These are phyloP conservation scores for Perca schrenkii DNA, from an alignment of 2,113 vertebrate species.

Conservation along the genomic window DNA sequence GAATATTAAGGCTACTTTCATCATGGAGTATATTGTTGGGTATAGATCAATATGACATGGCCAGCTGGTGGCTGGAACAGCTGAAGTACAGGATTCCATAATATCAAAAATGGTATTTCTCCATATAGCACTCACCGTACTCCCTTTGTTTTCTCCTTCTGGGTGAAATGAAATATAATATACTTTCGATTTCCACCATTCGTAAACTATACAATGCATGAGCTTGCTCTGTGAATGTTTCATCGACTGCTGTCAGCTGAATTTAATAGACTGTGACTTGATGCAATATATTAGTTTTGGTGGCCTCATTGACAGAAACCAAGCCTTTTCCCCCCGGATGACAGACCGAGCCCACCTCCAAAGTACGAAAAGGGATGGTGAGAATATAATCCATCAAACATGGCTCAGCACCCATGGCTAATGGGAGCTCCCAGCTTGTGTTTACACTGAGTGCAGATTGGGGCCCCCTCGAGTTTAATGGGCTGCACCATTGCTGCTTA, in stretches of 20 bases:
- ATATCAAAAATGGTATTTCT: conserved; percentile 26
- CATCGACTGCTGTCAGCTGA: conserved; percentile 42
- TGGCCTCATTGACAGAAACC: conserved; percentile 32
- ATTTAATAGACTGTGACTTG: conserved; percentile 59
- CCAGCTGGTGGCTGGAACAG: conserved; percentile 19
- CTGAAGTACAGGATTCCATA: conserved; percentile 13
- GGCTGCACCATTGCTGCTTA: conserved; percentile 41
- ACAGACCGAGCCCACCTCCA: background rate
- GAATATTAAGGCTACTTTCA: conserved; percentile 42
- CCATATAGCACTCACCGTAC: background rate
- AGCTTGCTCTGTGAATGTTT: conserved; percentile 31
- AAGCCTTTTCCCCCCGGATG: background rate
- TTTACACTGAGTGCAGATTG: conserved; percentile 66
- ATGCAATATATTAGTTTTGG: conserved; percentile 55
- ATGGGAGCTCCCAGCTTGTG: conserved; percentile 64
- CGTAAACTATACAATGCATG: conserved; percentile 17
- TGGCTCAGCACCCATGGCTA: conserved; percentile 57
- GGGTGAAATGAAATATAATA: conserved; percentile 39
- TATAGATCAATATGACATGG: conserved; percentile 58
- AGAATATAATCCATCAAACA: conserved; percentile 60
- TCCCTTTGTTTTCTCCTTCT: conserved; percentile 36
- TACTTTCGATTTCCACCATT: conserved; percentile 32
- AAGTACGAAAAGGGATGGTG: conserved; percentile 28
- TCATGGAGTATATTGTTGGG: background rate
- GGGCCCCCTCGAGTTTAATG: conserved; percentile 63